phyloP scores from a whole-genome alignment of 37 sponge, comb jelly and placozoan species.

The Theonella swinhoei region DNA sequence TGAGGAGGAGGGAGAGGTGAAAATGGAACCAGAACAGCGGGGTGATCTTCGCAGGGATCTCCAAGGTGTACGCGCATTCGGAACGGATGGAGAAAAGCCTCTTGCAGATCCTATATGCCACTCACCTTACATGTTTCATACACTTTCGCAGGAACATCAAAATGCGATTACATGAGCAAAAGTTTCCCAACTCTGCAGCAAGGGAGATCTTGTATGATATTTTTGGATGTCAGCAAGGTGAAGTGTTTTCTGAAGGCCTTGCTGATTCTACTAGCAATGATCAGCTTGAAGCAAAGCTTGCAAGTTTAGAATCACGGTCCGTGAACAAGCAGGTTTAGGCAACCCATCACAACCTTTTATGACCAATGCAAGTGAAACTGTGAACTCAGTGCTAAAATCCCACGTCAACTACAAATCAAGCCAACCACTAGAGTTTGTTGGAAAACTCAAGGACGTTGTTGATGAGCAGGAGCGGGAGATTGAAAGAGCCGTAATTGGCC shows the following conservation, averaged over 20 bases:
- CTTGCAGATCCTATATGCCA: constrained; percentile 49
- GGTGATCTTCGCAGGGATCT: constrained; percentile 49
- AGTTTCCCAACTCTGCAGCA: background rate
- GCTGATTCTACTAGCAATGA: constrained; percentile 21
- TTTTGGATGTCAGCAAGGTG: constrained; percentile 35
- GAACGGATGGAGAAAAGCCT: constrained; percentile 30
- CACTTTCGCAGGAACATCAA: too few relatives aligned
- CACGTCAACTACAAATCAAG: constrained; percentile 19
- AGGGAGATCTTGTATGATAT: constrained; percentile 25
- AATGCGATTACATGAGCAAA: too few relatives aligned
- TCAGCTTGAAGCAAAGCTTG: constrained; percentile 30
- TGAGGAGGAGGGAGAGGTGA: too few relatives aligned
- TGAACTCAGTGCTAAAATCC: constrained; percentile 5
- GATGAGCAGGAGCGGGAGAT: constrained; percentile 44
- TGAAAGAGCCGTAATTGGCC: constrained; percentile 14
- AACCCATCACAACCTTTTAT: constrained; percentile 30
- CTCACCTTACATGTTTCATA: constrained; percentile 40
- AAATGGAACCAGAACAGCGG: constrained; percentile 19
- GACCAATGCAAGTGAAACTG: constrained; percentile 33
- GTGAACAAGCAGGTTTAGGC: constrained; percentile 40
- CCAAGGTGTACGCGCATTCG: constrained; percentile 40
- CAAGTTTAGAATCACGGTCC: background rate
- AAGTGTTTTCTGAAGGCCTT: constrained; percentile 24
- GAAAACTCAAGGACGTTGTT: constrained; percentile 11
- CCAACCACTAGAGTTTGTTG: constrained; percentile 20